phyloP scores from a whole-genome alignment of 2,113 vertebrate species.

The Rhizomys pruinosus region DNA sequence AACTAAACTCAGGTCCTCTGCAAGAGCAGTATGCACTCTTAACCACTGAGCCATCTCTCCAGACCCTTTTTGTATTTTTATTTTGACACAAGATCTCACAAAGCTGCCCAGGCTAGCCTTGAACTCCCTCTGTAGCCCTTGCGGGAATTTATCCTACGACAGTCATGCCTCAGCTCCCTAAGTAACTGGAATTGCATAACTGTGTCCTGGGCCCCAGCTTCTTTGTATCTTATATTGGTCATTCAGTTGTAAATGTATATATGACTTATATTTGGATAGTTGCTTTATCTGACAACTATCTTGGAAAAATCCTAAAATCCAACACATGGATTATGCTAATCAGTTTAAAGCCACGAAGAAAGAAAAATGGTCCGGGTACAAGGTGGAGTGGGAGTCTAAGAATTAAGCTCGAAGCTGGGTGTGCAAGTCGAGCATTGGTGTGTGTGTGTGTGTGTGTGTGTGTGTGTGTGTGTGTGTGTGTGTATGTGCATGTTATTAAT shows the following conservation, averaged over 20 bases:
- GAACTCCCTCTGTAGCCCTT: neutral
- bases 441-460: too few species aligned
- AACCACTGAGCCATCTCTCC: neutral
- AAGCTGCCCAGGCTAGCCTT: neutral
- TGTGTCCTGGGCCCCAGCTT: neutral
- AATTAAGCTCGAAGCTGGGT: too few species aligned
- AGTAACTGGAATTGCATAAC: neutral
- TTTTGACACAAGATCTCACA: neutral
- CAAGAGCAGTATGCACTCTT: neutral
- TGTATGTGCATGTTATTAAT: too few species aligned
- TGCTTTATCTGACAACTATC: neutral
- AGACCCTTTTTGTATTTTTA: neutral
- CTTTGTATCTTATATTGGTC: neutral
- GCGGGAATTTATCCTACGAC: neutral
- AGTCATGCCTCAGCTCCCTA: neutral
- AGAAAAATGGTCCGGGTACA: too few species aligned
- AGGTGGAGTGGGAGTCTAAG: too few species aligned
- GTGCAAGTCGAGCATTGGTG: fast-evolving
- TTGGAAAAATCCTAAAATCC: neutral
- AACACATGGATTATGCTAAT: too few species aligned
- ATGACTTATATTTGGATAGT: neutral
- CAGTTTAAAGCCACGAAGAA: too few species aligned
- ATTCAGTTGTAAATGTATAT: neutral
- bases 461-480: too few species aligned
- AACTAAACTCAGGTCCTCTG: neutral